Evolutionary conservation across 2,797 vertebrate genomes (phyloP).

Genomic region (Artibeus jamaicensis): DNA sequence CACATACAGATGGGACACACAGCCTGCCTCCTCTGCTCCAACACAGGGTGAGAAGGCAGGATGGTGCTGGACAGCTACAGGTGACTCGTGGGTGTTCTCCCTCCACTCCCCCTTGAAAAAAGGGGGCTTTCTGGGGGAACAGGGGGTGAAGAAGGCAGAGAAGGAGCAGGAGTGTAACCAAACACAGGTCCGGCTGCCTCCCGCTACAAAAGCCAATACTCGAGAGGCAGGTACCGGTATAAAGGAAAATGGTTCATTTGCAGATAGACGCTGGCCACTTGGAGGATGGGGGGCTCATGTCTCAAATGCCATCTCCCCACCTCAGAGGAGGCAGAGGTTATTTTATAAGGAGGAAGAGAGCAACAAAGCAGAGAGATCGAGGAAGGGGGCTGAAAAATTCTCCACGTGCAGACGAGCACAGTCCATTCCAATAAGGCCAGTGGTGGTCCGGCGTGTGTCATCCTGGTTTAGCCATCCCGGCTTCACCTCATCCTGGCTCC

Average conservation of each 20-base stretch:
- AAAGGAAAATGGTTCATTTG: not conserved
- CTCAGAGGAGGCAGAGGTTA: not conserved
- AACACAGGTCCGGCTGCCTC: not conserved
- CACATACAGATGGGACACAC: not conserved
- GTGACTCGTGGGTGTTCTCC: not conserved
- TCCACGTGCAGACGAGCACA: not conserved
- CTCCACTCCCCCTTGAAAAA: not conserved
- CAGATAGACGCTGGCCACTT: not conserved
- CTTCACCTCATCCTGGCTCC: not conserved
- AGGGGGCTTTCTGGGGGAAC: constrained; percentile 12
- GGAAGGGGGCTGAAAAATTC: not conserved
- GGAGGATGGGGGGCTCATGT: not conserved
- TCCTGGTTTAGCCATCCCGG: not conserved
- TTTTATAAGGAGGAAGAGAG: not conserved
- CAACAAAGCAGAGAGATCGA: not conserved
- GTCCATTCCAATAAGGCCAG: not conserved
- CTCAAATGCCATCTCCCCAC: not conserved
- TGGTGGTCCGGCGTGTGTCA: not conserved
- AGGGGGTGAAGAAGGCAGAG: not conserved
- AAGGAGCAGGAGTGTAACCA: not conserved
- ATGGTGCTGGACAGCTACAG: not conserved
- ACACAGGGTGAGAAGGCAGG: not conserved
- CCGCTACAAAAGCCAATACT: not conserved
- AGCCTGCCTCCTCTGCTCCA: not conserved
- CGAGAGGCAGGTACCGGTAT: not conserved